These are phyloP conservation scores for Andinoacara biseriatus DNA, from an alignment of 2,113 vertebrate genomes.

Conservation along the genomic window DNA sequence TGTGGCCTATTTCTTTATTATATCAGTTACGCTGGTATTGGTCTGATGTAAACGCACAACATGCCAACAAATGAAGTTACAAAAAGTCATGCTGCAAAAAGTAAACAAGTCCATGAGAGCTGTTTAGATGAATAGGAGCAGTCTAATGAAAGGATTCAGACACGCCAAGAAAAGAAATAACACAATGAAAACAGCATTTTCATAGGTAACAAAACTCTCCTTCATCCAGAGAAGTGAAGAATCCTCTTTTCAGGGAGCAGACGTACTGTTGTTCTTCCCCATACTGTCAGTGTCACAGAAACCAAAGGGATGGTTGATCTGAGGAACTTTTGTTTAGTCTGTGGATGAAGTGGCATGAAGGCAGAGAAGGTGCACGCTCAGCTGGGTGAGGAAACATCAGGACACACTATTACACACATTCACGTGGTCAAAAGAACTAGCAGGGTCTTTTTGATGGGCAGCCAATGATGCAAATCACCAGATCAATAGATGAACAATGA, in stretches of 20 bases:
- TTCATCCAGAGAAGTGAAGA: background rate
- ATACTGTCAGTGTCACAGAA: background rate
- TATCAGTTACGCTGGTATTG: background rate
- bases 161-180: too few relatives aligned
- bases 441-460: background rate
- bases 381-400: background rate
- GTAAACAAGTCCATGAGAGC: background rate
- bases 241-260: background rate
- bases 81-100: background rate
- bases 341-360: background rate
- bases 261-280: fast-evolving
- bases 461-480: background rate
- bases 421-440: background rate
- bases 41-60: background rate
- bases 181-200: too few relatives aligned
- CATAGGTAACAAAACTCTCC: too few relatives aligned
- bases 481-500: background rate
- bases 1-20: background rate
- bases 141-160: too few relatives aligned
- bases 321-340: background rate
- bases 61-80: background rate
- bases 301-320: background rate
- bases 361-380: background rate
- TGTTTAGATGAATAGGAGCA: too few relatives aligned
- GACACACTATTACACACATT: background rate